Evolutionary conservation across 2,888 invertebrate species (phyloP).

Genomic region (Aphidius colemani): DNA sequence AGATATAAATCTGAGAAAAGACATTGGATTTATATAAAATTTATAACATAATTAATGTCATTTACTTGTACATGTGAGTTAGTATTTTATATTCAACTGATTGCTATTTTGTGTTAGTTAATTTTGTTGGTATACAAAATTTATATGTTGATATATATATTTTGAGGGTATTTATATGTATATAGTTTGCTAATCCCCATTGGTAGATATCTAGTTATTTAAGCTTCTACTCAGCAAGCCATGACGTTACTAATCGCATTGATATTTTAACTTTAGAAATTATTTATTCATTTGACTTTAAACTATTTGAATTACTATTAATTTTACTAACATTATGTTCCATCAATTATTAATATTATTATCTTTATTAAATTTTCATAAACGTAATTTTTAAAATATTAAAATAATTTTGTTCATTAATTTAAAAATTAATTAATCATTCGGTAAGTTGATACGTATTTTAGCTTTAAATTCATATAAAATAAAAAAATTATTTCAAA

Average conservation of each 20-base stretch:
- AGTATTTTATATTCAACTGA: no score
- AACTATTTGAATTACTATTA: background rate
- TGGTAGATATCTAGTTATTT: conserved; percentile 15
- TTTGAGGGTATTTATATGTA: background rate
- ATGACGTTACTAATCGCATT: conserved; percentile 16
- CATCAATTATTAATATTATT: conserved; percentile 8
- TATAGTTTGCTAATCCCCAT: conserved; percentile 3
- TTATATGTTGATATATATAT: background rate
- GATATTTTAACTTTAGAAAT: background rate
- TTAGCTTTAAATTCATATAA: no score
- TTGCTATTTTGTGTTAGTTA: no score
- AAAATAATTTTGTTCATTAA: background rate
- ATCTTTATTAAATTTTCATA: background rate
- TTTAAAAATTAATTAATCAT: no score
- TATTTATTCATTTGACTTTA: no score
- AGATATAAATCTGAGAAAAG: no score
- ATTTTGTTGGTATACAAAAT: background rate
- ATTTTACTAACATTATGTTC: conserved; percentile 1
- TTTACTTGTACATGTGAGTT: no score
- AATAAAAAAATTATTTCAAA: no score
- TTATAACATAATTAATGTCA: no score
- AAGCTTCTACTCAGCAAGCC: conserved; percentile 6
- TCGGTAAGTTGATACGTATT: no score
- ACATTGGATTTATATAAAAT: no score
- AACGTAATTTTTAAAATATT: background rate